Evolutionary conservation across 2,113 vertebrate genomes (phyloP), one percentile per base, ranked within the genome.

Genomic region (Nicator chloris): DNA sequence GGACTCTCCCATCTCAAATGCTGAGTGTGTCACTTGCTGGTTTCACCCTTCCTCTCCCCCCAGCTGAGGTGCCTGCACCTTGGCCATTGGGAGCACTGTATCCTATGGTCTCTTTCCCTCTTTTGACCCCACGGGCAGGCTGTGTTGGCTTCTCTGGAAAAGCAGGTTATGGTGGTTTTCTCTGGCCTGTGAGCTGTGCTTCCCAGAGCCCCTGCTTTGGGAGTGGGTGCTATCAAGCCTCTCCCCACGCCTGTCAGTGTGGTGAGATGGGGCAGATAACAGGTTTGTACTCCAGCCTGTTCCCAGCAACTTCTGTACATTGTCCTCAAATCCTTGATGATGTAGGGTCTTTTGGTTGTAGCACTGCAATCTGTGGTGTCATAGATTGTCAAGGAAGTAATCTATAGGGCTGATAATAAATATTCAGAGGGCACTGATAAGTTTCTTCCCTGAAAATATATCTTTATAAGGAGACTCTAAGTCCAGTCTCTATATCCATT

Each of bases 251-350:
- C 64, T 60, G 22, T 10, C 31, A 40, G 3, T 19, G 20, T 33
- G 70, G 30, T 31, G 45, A 64, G 33, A n/a, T 14, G 45, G 44
- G 14, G 13, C 72, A 94, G 66, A 15, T 3, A 40, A 19, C 20
- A 24, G 17, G 6, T 78, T 66, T 63, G 28, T 31, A 28, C 31
- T 69, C 63, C 39, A 86, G 50, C 28, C 26, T 56, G 2, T 30
- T 68, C 23, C 53, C 76, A 51, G 37, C 7, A 83, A 37, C 30
- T n/a, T 21, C 7, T 31, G 31, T 15, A 31, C 0, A 0, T 60
- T 3, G 2, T 40, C 19, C 35, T 28, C 26, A 27, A 39, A 40
- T 57, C 69, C 42, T 22, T 45, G 45, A 61, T 26, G 22, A 49
- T 30, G 7, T 26, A 60, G n/a, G 15, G 27, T 51, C 7, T 24